Evolutionary conservation across 2,113 vertebrate species (phyloP).

Genomic region (Ploceus nigricollis): DNA sequence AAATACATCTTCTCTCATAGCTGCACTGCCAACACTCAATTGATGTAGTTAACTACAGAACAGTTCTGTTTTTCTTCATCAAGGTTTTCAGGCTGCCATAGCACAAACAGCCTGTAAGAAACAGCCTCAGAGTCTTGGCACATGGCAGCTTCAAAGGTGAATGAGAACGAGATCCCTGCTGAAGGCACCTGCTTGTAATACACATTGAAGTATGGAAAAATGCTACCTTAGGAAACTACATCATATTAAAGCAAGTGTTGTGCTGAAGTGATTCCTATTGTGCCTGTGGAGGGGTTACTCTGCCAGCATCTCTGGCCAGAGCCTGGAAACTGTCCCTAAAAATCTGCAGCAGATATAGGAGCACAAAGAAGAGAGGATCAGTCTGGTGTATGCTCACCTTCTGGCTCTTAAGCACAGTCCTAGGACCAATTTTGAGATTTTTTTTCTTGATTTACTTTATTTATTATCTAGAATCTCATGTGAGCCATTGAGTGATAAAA

Average conservation of each 20-base stretch:
- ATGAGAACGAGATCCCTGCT: not conserved
- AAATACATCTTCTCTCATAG: not conserved
- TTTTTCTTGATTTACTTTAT: not conserved
- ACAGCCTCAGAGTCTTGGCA: not conserved
- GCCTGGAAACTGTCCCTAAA: not conserved
- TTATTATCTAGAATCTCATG: not conserved
- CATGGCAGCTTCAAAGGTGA: not conserved
- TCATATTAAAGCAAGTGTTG: not conserved
- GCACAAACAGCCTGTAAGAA: not conserved
- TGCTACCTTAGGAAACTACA: not conserved
- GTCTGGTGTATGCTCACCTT: not conserved
- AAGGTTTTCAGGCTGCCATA: not conserved
- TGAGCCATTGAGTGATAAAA: not conserved
- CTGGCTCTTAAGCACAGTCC: not conserved
- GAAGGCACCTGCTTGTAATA: not conserved
- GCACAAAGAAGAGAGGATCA: not conserved
- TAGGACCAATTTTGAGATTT: not conserved
- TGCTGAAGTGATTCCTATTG: not conserved
- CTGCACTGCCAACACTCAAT: not conserved
- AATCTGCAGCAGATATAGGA: not conserved
- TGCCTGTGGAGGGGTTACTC: not conserved
- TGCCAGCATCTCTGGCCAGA: not conserved
- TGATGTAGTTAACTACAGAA: not conserved
- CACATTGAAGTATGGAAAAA: not conserved
- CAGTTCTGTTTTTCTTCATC: not conserved